phyloP scores from a whole-genome alignment of 2,113 vertebrate species.

The Nycticebus coucang region DNA sequence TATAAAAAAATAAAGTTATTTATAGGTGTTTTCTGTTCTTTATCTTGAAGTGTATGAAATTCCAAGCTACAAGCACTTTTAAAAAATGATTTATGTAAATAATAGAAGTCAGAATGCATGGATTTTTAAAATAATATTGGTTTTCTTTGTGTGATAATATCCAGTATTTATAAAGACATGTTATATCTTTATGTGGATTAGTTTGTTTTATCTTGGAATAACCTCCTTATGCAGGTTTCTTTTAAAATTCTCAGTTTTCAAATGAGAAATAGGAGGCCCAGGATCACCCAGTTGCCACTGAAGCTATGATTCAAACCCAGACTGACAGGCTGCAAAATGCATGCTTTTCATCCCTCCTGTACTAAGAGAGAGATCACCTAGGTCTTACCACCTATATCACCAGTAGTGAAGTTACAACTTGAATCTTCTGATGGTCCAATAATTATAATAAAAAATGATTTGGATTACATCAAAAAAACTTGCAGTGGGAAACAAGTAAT shows the following conservation, averaged over 20 bases:
- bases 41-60: neutral
- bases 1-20: no score
- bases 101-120: neutral
- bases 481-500: slow-evolving; percentile 25
- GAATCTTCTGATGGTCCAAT: neutral
- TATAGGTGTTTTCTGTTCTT: neutral
- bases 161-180: neutral
- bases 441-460: slow-evolving; percentile 21
- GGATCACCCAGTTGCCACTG: neutral
- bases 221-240: neutral
- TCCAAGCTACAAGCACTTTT: neutral
- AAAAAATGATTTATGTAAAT: neutral
- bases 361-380: neutral
- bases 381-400: slow-evolving; percentile 1
- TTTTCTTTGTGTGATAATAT: neutral
- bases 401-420: neutral
- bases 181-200: slow-evolving; percentile 6
- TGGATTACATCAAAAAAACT: slow-evolving; percentile 23
- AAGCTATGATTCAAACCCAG: neutral
- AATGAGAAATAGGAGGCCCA: slow-evolving; percentile 23
- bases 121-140: neutral
- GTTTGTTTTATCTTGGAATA: slow-evolving; percentile 51
- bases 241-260: slow-evolving; percentile 24
- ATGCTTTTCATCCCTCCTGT: slow-evolving; percentile 26
- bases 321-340: neutral